Conservation (phyloP, 1,140 invertebrate genomes). For the Bombyx mandarina region DNA sequence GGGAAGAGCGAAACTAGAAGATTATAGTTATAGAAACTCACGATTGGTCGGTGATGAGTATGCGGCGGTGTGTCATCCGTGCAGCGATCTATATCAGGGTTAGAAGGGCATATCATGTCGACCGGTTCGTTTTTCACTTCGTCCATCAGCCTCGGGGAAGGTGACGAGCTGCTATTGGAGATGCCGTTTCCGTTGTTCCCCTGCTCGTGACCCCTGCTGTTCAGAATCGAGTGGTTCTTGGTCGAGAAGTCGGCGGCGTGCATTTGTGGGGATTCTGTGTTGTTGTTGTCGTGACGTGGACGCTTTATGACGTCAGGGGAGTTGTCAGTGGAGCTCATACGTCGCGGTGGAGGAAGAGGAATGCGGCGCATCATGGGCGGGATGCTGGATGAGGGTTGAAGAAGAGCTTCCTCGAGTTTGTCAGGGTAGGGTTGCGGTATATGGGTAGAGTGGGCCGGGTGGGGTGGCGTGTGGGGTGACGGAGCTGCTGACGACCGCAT, state of each 20-base stretch:
- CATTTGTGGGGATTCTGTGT: constrained; percentile 69
- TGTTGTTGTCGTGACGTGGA: constrained; percentile 73
- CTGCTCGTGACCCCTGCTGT: constrained; percentile 39
- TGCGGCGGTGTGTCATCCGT: constrained; percentile 78
- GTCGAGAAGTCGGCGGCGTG: constrained; percentile 82
- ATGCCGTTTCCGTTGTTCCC: constrained; percentile 67
- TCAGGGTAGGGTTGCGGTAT: constrained; percentile 71
- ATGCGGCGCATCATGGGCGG: constrained; percentile 78
- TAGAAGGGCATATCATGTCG: constrained; percentile 80
- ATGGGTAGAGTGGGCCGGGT: constrained; percentile 66
- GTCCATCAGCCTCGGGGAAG: constrained; percentile 74
- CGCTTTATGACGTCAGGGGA: constrained; percentile 73
- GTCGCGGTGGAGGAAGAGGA: constrained; percentile 75
- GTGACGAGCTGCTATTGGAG: constrained; percentile 73
- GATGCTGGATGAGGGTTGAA: constrained; percentile 73
- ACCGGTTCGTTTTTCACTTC: constrained; percentile 86
- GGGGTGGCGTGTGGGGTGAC: constrained; percentile 56
- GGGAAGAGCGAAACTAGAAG: too few relatives aligned
- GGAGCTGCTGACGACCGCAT: constrained; percentile 58
- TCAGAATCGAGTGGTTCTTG: constrained; percentile 44
- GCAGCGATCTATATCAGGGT: constrained; percentile 80
- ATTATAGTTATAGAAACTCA: constrained; percentile 53
- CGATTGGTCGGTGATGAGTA: constrained; percentile 78
- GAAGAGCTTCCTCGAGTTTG: constrained; percentile 74
- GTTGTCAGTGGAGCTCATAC: constrained; percentile 74